Evolutionary conservation across 2,113 vertebrate genomes (phyloP).

Genomic region (Entelurus aequoreus): DNA sequence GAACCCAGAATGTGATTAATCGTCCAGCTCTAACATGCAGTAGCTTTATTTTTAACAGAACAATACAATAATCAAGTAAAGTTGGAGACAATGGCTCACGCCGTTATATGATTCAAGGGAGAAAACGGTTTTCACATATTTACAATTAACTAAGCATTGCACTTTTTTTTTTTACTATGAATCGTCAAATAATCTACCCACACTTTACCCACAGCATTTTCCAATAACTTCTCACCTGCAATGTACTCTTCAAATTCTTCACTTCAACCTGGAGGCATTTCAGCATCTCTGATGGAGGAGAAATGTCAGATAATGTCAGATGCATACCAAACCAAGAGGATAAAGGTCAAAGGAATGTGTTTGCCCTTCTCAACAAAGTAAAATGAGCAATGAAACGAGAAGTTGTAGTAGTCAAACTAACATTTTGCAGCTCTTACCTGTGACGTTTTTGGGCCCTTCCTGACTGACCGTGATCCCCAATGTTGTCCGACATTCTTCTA

Average conservation of each 20-base stretch:
- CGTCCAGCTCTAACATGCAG: no score
- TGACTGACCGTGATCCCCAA: constrained; percentile 41
- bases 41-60: no score
- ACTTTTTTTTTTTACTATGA: no score
- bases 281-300: constrained; percentile 58
- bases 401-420: neutral
- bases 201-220: no score
- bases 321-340: constrained; percentile 16
- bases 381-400: constrained; percentile 11
- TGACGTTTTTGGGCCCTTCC: constrained; percentile 30
- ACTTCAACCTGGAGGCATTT: constrained; percentile 63
- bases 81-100: no score
- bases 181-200: no score
- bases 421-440: constrained; percentile 44
- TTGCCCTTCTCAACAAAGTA: constrained; percentile 17
- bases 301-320: constrained; percentile 33
- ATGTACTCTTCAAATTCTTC: constrained; percentile 55
- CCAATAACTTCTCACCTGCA: constrained; percentile 58
- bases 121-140: no score
- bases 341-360: constrained; percentile 26
- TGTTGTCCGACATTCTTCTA: constrained; percentile 56
- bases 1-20: no score
- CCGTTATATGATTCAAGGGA: no score
- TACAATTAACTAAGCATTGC: neutral
- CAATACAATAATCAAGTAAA: no score